Conservation (phyloP, 2,888 invertebrate genomes). For the Drosophila flavopinicola region DNA sequence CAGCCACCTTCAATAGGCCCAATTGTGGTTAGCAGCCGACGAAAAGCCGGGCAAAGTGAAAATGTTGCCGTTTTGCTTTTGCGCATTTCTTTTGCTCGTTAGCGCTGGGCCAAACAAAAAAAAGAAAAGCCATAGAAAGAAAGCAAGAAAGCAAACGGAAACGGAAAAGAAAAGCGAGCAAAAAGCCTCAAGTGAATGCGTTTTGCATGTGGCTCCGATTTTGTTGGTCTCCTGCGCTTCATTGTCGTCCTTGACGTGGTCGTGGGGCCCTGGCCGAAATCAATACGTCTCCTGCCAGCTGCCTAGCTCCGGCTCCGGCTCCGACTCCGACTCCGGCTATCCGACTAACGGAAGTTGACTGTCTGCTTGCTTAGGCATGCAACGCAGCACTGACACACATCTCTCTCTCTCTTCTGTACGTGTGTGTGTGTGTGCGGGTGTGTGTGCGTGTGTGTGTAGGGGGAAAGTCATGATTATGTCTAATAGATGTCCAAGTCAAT, state of each 20-base stretch:
- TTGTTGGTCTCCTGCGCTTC: conserved; percentile 37
- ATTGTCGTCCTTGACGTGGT: conserved; percentile 61
- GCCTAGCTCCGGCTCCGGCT: conserved; percentile 30
- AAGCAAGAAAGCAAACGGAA: conserved; percentile 2
- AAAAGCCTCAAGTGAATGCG: conserved; percentile 51
- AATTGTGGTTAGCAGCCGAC: conserved; percentile 46
- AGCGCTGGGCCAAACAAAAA: conserved; percentile 20
- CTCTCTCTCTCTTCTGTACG: too few relatives aligned
- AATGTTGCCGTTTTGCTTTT: conserved; percentile 14
- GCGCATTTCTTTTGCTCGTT: conserved; percentile 41
- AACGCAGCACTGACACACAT: conserved; percentile 36
- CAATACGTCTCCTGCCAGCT: conserved; percentile 53
- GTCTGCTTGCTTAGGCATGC: conserved; percentile 73
- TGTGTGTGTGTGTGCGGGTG: conserved; percentile 19
- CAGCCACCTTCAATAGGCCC: conserved; percentile 25
- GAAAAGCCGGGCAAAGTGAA: conserved; percentile 39
- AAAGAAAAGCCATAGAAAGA: conserved; percentile 22
- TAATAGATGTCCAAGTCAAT: conserved; percentile 83
- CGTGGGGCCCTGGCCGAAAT: conserved; percentile 49
- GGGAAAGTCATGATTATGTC: conserved; percentile 78
- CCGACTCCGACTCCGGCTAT: too few relatives aligned
- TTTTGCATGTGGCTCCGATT: conserved; percentile 73
- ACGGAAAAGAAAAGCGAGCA: conserved; percentile 3
- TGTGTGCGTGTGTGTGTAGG: conserved; percentile 13
- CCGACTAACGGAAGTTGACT: conserved; percentile 62